A percentile compares a stretch with the other conserved stretches of the same genome.
Evolutionary conservation across 1,140 invertebrate genomes (phyloP).

Genomic region (Euwallacea similis): DNA sequence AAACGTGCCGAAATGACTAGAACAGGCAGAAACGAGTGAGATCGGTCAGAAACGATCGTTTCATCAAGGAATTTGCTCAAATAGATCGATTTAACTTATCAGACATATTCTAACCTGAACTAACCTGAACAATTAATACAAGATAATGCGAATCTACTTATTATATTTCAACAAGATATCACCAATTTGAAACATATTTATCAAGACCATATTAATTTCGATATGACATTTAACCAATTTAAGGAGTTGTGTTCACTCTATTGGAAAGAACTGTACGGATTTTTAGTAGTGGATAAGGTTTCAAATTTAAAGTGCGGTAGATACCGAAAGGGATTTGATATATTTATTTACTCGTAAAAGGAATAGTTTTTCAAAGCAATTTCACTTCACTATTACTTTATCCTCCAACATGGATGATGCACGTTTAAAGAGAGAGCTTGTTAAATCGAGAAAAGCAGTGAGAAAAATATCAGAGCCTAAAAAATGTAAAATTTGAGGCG

Average conservation of each 20-base stretch:
- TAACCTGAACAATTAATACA: conserved; percentile 53
- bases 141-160: conserved; percentile 53
- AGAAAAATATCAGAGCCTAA: conserved; percentile 13
- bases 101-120: too few species aligned
- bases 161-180: conserved; percentile 54
- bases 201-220: conserved; percentile 50
- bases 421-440: conserved; percentile 10
- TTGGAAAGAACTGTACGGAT: conserved; percentile 45
- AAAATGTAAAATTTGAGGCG: not conserved
- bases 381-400: not conserved
- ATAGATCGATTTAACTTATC: too few species aligned
- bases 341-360: conserved; percentile 31
- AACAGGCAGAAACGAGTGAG: too few species aligned
- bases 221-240: conserved; percentile 51
- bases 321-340: conserved; percentile 48
- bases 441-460: conserved; percentile 6
- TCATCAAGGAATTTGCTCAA: too few species aligned
- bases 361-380: conserved; percentile 3
- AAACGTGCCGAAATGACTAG: too few species aligned
- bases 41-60: too few species aligned
- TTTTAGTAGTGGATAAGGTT: conserved; percentile 49
- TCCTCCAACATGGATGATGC: not conserved
- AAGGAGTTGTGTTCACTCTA: conserved; percentile 47
- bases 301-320: conserved; percentile 43
- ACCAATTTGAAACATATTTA: conserved; percentile 54